A percentile compares a stretch with the other conserved stretches of the same genome.
These are phyloP conservation scores for Phasianus colchicus DNA, from an alignment of 2,113 vertebrate genomes.

Conservation along the genomic window DNA sequence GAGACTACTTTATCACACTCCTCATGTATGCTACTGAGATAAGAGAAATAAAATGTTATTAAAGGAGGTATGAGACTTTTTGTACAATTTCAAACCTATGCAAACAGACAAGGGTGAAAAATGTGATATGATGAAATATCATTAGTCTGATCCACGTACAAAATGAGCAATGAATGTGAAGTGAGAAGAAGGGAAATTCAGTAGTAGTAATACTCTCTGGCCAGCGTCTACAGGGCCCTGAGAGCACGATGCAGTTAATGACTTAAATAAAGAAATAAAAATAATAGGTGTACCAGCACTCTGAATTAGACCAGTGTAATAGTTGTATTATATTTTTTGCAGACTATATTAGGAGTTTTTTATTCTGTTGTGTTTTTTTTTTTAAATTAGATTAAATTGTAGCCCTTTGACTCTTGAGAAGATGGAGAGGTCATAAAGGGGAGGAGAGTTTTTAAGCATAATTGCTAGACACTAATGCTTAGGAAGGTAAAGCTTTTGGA, in stretches of 20 bases:
- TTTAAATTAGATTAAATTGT: neutral
- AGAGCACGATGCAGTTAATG: neutral
- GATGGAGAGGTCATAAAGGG: neutral
- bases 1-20: neutral
- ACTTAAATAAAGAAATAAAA: neutral
- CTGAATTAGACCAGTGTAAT: neutral
- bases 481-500: neutral
- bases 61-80: neutral
- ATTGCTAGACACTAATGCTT: neutral
- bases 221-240: neutral
- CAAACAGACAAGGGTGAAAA: slow-evolving; percentile 13
- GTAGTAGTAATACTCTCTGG: neutral
- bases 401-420: neutral
- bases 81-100: neutral
- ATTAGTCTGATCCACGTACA: neutral
- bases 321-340: neutral
- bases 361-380: neutral
- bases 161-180: neutral
- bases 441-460: neutral
- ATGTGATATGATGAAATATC: neutral
- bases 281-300: neutral
- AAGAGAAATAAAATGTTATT: slow-evolving; percentile 20
- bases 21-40: neutral
- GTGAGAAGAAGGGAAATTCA: neutral
- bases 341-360: neutral